These are phyloP conservation scores for Parazoanthus darwini DNA, from an alignment of 92 coral and sea anemone species.

Conservation along the genomic window DNA sequence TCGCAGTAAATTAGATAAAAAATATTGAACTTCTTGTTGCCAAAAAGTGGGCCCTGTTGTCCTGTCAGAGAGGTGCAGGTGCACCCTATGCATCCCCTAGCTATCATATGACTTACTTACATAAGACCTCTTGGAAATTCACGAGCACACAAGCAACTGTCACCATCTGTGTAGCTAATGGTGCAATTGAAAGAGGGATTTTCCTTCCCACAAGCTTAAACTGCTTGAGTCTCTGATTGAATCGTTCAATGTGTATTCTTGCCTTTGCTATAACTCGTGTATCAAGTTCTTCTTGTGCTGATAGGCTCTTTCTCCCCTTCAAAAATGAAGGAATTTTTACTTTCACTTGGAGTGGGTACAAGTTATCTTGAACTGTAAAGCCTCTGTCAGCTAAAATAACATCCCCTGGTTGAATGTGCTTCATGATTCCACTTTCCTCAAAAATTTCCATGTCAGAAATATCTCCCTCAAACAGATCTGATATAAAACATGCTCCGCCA, in stretches of 20 bases:
- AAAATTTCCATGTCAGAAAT: conserved; percentile 58
- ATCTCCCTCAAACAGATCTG: conserved; percentile 64
- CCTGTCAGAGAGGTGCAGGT: too few species aligned
- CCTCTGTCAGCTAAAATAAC: conserved; percentile 53
- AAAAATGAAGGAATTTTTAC: conserved; percentile 50
- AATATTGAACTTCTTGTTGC: too few species aligned
- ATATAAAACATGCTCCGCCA: conserved; percentile 60
- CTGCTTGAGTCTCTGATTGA: conserved; percentile 56
- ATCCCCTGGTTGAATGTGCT: conserved; percentile 53
- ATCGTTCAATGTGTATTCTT: conserved; percentile 60
- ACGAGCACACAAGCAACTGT: conserved; percentile 61
- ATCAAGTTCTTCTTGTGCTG: conserved; percentile 38
- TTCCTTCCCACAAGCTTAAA: conserved; percentile 54
- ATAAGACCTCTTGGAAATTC: conserved; percentile 50
- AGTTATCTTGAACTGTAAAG: conserved; percentile 51
- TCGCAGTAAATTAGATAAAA: too few species aligned
- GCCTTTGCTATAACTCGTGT: conserved; percentile 55
- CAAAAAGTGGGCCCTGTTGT: too few species aligned
- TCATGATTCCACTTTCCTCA: conserved; percentile 58
- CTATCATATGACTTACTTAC: too few species aligned
- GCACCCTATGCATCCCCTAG: too few species aligned
- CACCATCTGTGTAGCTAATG: conserved; percentile 75
- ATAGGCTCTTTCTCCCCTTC: conserved; percentile 39
- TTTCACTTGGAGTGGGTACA: conserved; percentile 50
- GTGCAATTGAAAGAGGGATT: conserved; percentile 57